Conservation (phyloP, 2,113 vertebrate genomes). For the Egretta garzetta region DNA sequence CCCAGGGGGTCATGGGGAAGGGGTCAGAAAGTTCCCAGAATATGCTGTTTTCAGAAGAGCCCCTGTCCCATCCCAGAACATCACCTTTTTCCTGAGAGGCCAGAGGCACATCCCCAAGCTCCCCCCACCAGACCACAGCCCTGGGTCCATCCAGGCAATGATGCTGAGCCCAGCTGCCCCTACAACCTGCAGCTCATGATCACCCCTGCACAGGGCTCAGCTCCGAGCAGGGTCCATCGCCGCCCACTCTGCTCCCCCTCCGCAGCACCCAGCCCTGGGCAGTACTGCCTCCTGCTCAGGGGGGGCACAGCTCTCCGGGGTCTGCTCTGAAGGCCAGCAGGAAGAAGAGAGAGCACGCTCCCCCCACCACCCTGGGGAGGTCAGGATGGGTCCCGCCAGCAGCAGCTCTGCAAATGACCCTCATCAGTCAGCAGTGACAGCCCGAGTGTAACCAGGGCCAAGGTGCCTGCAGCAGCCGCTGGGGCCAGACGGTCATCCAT, state of each 20-base stretch:
- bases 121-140: not conserved
- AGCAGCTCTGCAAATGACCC: constrained; percentile 27
- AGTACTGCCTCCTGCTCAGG: not conserved
- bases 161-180: not conserved
- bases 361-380: rapidly evolving
- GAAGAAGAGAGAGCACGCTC: not conserved
- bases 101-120: not conserved
- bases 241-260: not conserved
- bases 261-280: rapidly evolving
- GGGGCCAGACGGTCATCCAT: constrained; percentile 17
- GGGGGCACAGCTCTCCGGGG: not conserved
- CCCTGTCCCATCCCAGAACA: not conserved
- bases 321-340: not conserved
- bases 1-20: not conserved
- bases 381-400: not conserved
- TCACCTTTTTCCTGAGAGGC: not conserved
- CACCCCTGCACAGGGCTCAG: not conserved
- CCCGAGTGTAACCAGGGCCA: not conserved
- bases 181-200: not conserved
- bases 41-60: not conserved
- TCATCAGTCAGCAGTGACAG: constrained; percentile 4
- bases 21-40: not conserved
- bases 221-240: not conserved
- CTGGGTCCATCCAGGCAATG: not conserved
- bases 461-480: not conserved